phyloP scores from a whole-genome alignment of 2,797 vertebrate species.

The Pyrocephalus nanus region DNA sequence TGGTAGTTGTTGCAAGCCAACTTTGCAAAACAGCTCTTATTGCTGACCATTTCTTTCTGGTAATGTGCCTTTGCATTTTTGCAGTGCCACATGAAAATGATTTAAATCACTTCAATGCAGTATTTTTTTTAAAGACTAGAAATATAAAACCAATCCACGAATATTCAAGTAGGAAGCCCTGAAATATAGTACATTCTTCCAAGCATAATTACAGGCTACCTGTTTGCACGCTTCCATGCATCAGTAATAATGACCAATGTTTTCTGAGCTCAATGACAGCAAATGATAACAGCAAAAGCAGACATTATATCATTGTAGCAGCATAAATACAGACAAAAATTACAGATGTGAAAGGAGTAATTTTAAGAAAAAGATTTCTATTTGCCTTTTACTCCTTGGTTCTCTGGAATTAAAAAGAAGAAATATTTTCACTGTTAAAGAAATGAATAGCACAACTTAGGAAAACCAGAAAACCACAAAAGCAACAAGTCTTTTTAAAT shows the following conservation, averaged over 20 bases:
- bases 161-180: conserved; percentile 39
- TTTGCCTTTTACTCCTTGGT: not conserved
- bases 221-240: conserved; percentile 1
- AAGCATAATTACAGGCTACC: conserved; percentile 19
- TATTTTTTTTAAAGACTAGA: conserved; percentile 24
- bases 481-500: conserved; percentile 13
- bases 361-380: not conserved
- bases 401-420: conserved; percentile 20
- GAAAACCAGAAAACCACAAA: not conserved
- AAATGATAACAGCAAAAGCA: conserved; percentile 8
- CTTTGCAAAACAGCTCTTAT: conserved; percentile 53
- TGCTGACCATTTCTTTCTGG: conserved; percentile 45
- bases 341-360: not conserved
- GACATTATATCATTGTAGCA: not conserved
- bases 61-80: conserved; percentile 38
- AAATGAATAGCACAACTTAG: not conserved
- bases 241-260: conserved; percentile 28
- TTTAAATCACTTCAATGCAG: conserved; percentile 39
- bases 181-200: conserved; percentile 24
- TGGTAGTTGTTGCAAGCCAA: conserved; percentile 45
- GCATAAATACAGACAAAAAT: conserved; percentile 17
- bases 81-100: conserved; percentile 45
- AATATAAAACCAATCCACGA: conserved; percentile 34
- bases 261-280: conserved; percentile 7
- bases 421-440: not conserved